Evolutionary conservation across 1,140 invertebrate genomes (phyloP).

Genomic region (Vanessa tameamea): DNA sequence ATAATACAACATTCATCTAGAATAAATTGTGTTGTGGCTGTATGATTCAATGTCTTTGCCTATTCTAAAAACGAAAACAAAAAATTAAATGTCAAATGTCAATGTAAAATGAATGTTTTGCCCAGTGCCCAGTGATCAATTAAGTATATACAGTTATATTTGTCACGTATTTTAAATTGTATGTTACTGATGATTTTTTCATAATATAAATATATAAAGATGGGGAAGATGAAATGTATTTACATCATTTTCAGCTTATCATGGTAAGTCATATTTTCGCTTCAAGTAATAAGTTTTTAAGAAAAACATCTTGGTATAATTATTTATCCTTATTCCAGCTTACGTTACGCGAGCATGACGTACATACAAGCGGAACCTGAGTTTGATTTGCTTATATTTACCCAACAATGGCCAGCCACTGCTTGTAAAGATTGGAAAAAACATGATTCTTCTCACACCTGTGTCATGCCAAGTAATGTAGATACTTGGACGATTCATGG

Average conservation of each 20-base stretch:
- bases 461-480: slow-evolving; percentile 82
- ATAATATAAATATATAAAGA: not conserved
- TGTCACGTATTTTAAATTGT: not conserved
- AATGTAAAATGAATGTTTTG: too few relatives aligned
- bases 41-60: too few relatives aligned
- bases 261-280: slow-evolving; percentile 17
- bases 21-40: too few relatives aligned
- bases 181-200: not conserved
- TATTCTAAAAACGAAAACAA: too few relatives aligned
- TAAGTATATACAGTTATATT: not conserved
- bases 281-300: not conserved
- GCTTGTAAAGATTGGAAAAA: slow-evolving; percentile 87
- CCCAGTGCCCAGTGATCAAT: too few relatives aligned
- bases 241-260: slow-evolving; percentile 9
- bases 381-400: slow-evolving; percentile 90
- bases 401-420: slow-evolving; percentile 90
- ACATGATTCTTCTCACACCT: slow-evolving; percentile 82
- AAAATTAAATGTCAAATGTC: too few relatives aligned
- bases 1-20: too few relatives aligned
- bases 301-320: not conserved
- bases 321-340: slow-evolving; percentile 32
- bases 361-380: slow-evolving; percentile 37
- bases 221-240: slow-evolving; percentile 6
- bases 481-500: slow-evolving; percentile 90
- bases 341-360: slow-evolving; percentile 33